Evolutionary conservation across 2,888 invertebrate genomes (phyloP), one percentile per base, ranked within the genome.

Genomic region (Antitype chi): DNA sequence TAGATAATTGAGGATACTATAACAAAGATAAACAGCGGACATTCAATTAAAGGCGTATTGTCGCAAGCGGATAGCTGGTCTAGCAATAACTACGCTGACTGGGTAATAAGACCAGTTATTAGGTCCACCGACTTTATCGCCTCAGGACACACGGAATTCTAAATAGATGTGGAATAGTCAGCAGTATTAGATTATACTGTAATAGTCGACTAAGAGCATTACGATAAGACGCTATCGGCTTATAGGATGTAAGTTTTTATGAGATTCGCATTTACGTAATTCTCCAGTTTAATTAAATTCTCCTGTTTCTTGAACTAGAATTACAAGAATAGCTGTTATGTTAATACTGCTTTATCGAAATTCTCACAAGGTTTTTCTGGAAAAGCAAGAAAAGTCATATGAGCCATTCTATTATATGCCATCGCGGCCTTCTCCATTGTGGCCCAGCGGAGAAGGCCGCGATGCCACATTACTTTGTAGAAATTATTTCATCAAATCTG

Each of bases 1-100:
- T 82, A 43, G 59, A 76, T 72, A 74, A 82, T 78, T 73, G n/a
- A 70, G 79, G 79, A 75, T 74, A 62, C 74, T 69, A 25, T 38
- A 74, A 81, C 85, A 85, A 88, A 89, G 85, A 84, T 87, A 91
- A 91, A 91, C 89, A 92, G 90, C 85, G 81, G 88, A 81, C 85
- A 88, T 93, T 92, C 91, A 93, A 93, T 93, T 93, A 93, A 90
- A 89, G 88, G 87, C 85, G 87, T 89, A 90, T 90, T 88, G 88
- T 88, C 77, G 81, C 78, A 81, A 82, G 78, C 76, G 74, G 86
- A 87, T 87, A 86, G 87, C 81, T 81, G 77, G 82, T 85, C 76
- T 72, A 81, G 89, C 89, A 90, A 91, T 91, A 89, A 86, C 85
- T 78, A 73, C 88, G 88, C 89, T 89, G 89, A 89, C 89, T 90